Base-by-base conservation (phyloP, 2,888 invertebrate genomes). In the Embidobia sp. region DNA sequence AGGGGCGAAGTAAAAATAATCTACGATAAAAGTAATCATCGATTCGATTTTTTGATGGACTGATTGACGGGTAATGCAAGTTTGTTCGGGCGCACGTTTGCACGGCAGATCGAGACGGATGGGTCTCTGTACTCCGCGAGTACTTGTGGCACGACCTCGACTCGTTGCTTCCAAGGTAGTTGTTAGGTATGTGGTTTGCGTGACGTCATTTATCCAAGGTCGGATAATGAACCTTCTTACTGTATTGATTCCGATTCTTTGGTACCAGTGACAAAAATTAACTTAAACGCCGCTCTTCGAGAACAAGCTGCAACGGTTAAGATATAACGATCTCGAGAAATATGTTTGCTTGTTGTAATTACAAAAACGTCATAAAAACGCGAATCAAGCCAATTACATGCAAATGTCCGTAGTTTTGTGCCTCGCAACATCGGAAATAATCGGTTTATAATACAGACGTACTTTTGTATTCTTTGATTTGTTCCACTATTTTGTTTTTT, bases 131-230 rank as follows among this genome's bases (percentile, higher is more conserved):
- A 78, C 75, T 77, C 42, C 27, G 42, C 42, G 42, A 64, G 70
- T 75, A 75, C 78, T 75, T 79, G 79, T 74, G 63, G 64, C 64
- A 76, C 81, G 86, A 82, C 86, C 84, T 85, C 83, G 82, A 82
- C 80, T 80, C 77, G 79, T 72, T 73, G 81, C 80, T 84, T 79
- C 79, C 81, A 81, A 84, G 84, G 83, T 82, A 80, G 83, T 82
- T n/a, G n/a, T n/a, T 82, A 78, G 81, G 81, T 83, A 83, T 84
- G 82, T 83, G 83, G 76, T 81, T 83, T 77, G 82, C 81, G 84
- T 86, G 85, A 86, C 85, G 86, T 85, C 85, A 85, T 81, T 82
- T 80, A 83, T 81, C 80, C 86, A 87, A 89, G 88, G 87, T 86
- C 87, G 86, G 82, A 79, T 86, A 84, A 86, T 84, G 85, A 85